Evolutionary conservation across 2,888 invertebrate species (phyloP), one percentile per base, ranked within the genome.

Genomic region (Adineta ricciae): DNA sequence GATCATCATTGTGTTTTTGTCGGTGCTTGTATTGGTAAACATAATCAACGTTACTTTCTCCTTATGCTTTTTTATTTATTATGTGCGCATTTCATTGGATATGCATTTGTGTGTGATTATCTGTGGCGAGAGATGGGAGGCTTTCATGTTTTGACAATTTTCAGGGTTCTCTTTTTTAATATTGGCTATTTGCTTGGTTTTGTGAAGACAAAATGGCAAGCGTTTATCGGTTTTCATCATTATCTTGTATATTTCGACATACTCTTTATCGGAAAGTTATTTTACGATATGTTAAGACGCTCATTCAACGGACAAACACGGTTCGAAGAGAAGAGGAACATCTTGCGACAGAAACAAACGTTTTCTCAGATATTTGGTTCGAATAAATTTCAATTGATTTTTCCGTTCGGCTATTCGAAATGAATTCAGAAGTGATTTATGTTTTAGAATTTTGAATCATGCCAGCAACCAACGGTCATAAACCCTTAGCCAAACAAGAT

Each of bases 1-100:
- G 78, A 78, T 78, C 78, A 78, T 78, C 78, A 78, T 41, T 78
- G 78, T 78, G 38, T 78, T 78, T 78, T 78, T 41, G n/a, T 78
- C 41, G 78, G 78, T 41, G n/a, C 41, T 14, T 78, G 78, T 78
- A 41, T 78, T 78, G 78, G 78, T n/a, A 41, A 24, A 78, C 78
- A 78, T 78, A 78, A 78, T 78, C 38, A 78, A 41, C 24, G 24
- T 9, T 41, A 78, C 41, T 78, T 78, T 78, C 21, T 78, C 9
- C 41, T 78, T 41, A 78, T 78, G 78, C 38, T 78, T 38, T 78
- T 78, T 41, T 11, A 78, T 78, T 14, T 78, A 1, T 32, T 38
- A n/a, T 78, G 78, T 38, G 78, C 78, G 41, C 78, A 78, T 78
- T 41, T 78, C 2, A 78, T 78, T 78, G 78, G 78, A 16, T 78